These are phyloP conservation scores for Atta cephalotes DNA, from an alignment of 1,140 invertebrate species.

Conservation along the genomic window DNA sequence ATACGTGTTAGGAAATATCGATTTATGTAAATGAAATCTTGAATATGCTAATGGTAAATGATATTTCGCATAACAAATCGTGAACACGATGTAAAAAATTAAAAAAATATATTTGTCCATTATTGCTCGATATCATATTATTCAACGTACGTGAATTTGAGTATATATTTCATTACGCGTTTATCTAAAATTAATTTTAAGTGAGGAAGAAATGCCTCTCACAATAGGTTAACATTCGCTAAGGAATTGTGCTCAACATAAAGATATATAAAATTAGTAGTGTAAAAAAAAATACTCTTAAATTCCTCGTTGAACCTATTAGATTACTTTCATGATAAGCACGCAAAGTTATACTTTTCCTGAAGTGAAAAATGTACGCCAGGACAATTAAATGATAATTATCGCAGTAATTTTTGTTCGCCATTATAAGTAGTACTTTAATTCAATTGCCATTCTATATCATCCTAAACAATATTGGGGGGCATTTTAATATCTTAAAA, in stretches of 20 bases:
- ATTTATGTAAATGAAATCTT: conserved; percentile 25
- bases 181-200: conserved; percentile 33
- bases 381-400: conserved; percentile 45
- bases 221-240: background rate
- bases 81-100: background rate
- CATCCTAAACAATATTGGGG: background rate
- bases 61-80: conserved; percentile 21
- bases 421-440: background rate
- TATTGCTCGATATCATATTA: conserved; percentile 1
- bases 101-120: conserved; percentile 9
- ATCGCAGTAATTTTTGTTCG: background rate
- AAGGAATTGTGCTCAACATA: conserved; percentile 19
- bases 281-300: conserved; percentile 18
- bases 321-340: conserved; percentile 4
- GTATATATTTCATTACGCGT: conserved; percentile 5
- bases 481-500: background rate
- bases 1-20: conserved; percentile 10
- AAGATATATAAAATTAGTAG: background rate
- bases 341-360: background rate
- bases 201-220: background rate
- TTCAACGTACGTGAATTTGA: background rate
- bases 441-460: background rate
- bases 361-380: conserved; percentile 2
- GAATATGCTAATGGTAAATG: conserved; percentile 50
- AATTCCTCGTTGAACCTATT: conserved; percentile 24